These are phyloP conservation scores for Channa striata DNA, from an alignment of 2,797 vertebrate genomes.

Conservation along the genomic window DNA sequence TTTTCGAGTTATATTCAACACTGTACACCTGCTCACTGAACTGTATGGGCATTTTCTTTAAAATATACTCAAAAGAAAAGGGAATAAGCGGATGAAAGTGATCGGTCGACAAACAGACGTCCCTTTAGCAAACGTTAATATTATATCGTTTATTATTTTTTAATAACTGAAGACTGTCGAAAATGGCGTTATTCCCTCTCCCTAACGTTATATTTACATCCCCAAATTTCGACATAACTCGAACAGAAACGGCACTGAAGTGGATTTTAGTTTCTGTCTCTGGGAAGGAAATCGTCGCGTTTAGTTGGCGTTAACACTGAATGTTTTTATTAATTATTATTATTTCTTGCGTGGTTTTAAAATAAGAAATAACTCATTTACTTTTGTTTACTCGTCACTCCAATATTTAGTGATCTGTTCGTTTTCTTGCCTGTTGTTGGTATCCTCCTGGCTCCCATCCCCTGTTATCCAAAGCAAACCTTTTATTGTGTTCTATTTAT, in stretches of 20 bases:
- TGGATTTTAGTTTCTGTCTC: neutral
- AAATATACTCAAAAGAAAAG: neutral
- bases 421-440: constrained; percentile 11
- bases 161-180: neutral
- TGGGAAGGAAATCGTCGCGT: neutral
- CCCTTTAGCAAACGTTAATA: neutral
- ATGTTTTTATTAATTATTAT: neutral
- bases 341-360: neutral
- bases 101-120: constrained; percentile 8
- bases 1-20: neutral
- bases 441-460: constrained; percentile 6
- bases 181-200: neutral
- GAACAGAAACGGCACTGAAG: neutral
- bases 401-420: neutral
- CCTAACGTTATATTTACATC: accelerated
- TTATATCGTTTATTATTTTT: too few relatives aligned
- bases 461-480: neutral
- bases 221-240: neutral
- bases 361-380: too few relatives aligned
- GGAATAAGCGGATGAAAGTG: neutral
- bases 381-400: too few relatives aligned
- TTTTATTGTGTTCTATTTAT: neutral
- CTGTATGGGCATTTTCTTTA: neutral
- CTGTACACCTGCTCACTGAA: neutral
- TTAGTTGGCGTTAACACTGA: neutral